Conservation (phyloP, 2,797 vertebrate genomes). For the Parauchenoglanis ngamensis region DNA sequence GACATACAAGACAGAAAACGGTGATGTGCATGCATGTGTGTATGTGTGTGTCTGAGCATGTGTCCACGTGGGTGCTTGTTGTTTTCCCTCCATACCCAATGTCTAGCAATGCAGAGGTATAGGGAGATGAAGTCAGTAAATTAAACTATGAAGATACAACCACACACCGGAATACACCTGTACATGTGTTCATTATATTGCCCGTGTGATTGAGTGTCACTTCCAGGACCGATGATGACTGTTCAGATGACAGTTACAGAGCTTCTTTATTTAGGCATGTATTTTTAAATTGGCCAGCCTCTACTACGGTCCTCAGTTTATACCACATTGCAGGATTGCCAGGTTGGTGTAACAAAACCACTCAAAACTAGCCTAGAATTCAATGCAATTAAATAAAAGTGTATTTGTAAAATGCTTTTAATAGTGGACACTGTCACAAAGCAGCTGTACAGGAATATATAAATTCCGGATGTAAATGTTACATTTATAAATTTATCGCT, state of each 20-base stretch:
- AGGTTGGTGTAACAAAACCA: background rate
- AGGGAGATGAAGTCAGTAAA: slow-evolving; percentile 25
- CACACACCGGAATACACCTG: slow-evolving; percentile 15
- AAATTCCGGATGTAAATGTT: background rate
- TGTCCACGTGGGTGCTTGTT: slow-evolving; percentile 1
- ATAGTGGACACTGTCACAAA: background rate
- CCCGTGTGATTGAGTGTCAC: slow-evolving; percentile 41
- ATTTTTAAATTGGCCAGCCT: background rate
- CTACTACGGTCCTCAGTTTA: background rate
- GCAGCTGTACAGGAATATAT: background rate
- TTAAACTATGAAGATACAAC: slow-evolving; percentile 11
- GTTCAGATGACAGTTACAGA: slow-evolving; percentile 35
- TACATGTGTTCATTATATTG: slow-evolving; percentile 38
- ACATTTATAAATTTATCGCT: background rate
- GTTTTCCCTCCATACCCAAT: slow-evolving; percentile 22
- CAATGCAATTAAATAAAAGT: background rate
- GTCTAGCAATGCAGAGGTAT: background rate
- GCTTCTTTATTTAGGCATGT: background rate
- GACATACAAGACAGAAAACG: slow-evolving; percentile 21
- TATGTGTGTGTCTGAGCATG: background rate
- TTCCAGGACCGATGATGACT: slow-evolving; percentile 35
- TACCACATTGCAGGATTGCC: background rate
- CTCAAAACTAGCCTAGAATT: background rate
- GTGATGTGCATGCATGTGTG: background rate
- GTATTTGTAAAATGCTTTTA: background rate